Conservation (phyloP, 2,113 vertebrate genomes). For the Esox niger region DNA sequence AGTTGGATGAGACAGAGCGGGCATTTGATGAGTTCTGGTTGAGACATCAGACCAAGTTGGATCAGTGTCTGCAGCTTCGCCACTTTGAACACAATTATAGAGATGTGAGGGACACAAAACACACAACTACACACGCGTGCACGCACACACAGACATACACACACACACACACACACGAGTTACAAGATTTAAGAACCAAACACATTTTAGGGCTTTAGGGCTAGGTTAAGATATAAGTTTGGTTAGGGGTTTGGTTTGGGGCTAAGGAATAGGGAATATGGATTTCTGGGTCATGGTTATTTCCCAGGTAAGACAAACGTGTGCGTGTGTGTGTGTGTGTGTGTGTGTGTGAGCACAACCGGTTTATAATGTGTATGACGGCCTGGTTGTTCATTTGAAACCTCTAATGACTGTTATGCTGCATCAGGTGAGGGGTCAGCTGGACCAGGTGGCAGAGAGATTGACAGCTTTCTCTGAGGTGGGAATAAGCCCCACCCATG, state of each 20-base stretch:
- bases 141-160: not conserved
- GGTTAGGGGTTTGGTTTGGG: too few species aligned
- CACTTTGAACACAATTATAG: slow-evolving; percentile 91
- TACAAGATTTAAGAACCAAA: not conserved
- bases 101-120: slow-evolving; percentile 78
- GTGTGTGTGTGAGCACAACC: too few species aligned
- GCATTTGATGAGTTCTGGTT: slow-evolving; percentile 97
- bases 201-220: not conserved
- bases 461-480: slow-evolving; percentile 80
- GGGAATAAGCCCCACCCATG: slow-evolving; percentile 87
- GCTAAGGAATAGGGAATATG: too few species aligned
- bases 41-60: slow-evolving; percentile 89
- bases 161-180: too few species aligned
- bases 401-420: not conserved
- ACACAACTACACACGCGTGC: not conserved
- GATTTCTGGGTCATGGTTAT: too few species aligned
- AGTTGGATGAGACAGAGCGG: slow-evolving; percentile 87
- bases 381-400: not conserved
- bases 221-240: not conserved
- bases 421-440: slow-evolving; percentile 79
- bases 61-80: slow-evolving; percentile 89
- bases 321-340: too few species aligned
- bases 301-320: too few species aligned
- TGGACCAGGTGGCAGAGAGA: slow-evolving; percentile 82
- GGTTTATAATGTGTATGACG: not conserved